Evolutionary conservation across 2,113 vertebrate species (phyloP), one percentile per base, ranked within the genome.

Genomic region (Mugil cephalus): DNA sequence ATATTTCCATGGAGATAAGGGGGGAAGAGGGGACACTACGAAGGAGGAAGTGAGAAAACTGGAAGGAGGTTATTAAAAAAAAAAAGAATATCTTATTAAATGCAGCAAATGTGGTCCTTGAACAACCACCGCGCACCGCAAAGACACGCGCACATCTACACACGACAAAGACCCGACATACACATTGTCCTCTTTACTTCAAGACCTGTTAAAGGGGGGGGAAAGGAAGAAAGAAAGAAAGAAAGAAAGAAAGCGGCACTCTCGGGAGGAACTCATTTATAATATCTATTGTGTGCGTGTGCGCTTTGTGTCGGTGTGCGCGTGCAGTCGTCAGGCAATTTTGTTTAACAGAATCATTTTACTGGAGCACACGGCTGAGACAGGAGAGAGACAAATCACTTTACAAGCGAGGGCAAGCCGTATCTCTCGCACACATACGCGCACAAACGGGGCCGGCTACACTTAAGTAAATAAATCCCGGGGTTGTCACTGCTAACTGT

Each of bases 311-410:
- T 69, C 60, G 70, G 70, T 77, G 55, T 67, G 47, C 74, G 71
- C 55, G 54, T 56, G 79, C 74, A 83, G 83, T 90, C 77, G 85
- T 83, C 68, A 82, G 80, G 87, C 89, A 87, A 90, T 90, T 88
- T 85, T 89, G 86, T 88, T 85, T 86, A 92, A 88, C 86, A 79
- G 80, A 91, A 91, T 85, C 64, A 89, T 92, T 89, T 89, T 86
- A 86, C 72, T 68, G 48, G 56, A 70, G 78, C 55, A 52, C 82
- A 58, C 69, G 54, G 82, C 84, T 76, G 64, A 87, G 83, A 88
- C 87, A 79, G 68, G 80, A 83, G 78, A 79, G 88, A 90, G 89
- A 91, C 89, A 89, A 90, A 91, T 91, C 77, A 86, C 87, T 88
- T 87, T 86, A 85, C 89, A 87, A 88, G 87, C 47, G 67, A 84